Base-by-base conservation (phyloP, 2,797 vertebrate genomes). In the Micrastur ruficollis region DNA sequence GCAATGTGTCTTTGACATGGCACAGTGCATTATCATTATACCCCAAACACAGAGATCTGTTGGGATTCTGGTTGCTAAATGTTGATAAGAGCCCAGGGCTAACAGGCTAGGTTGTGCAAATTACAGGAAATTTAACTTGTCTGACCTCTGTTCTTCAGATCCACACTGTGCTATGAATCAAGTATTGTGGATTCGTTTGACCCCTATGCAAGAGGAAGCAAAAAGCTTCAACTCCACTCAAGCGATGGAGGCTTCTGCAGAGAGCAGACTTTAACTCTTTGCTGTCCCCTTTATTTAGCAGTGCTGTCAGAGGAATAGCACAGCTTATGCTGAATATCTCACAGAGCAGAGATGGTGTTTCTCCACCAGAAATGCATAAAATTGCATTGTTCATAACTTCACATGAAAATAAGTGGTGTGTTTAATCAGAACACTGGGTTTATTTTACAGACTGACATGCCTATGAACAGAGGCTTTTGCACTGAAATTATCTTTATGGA, bases 401-500 rank as follows among this genome's bases (percentile, higher is more conserved):
- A 3, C 42, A 25, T 34, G 46, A 75, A 86, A 89, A 70, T 25
- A 59, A 5, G 11, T 32, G 9, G 9, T 9, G 0, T 58, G 70
- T 95, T 95, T 92, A 34, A 75, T 84, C 72, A 76, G 89, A 90
- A 58, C 19, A 3, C 47, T 29, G 74, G 62, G 44, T 62, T 90
- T 71, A 2, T 84, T 95, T 95, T 95, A 47, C 55, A 82, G 76
- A 23, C 83, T 92, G 94, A 78, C 96, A 32, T 10, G 31, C 83
- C 22, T 38, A 36, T 44, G 31, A 59, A 23, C 52, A 91, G 78
- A 92, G 89, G 76, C 92, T 96, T 94, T 97, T 96, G 94, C 53
- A 84, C 82, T 86, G 72, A 90, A 95, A 88, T 83, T 62, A 40
- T 82, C 61, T 93, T 95, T 92, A 75, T 95, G 94, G 97, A 75